These are phyloP conservation scores for Serranus cabrilla DNA, from an alignment of 2,797 vertebrate species.

Conservation along the genomic window DNA sequence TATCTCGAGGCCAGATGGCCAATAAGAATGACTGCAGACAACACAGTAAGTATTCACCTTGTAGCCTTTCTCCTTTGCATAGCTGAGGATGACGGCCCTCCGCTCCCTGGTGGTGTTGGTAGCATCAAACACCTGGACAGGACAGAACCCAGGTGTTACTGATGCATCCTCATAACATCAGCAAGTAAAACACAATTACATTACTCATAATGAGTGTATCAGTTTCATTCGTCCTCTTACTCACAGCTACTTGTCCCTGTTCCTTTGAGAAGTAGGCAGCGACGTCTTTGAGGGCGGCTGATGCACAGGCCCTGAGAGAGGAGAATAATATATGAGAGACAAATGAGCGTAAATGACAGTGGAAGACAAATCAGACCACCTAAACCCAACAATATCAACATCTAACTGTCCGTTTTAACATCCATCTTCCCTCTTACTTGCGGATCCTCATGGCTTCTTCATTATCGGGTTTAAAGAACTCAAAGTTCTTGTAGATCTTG, in stretches of 20 bases:
- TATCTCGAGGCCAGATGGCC: background rate
- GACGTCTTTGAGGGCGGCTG: constrained; percentile 91
- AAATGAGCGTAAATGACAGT: background rate
- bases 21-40: background rate
- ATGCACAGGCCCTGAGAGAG: constrained; percentile 88
- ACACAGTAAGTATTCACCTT: constrained; percentile 82
- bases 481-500: constrained; percentile 91
- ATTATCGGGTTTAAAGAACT: constrained; percentile 93
- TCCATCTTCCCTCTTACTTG: constrained; percentile 79
- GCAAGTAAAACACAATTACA: too few relatives aligned
- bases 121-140: constrained; percentile 92
- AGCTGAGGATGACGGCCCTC: constrained; percentile 86
- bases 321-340: background rate
- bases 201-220: too few relatives aligned
- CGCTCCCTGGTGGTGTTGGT: constrained; percentile 94
- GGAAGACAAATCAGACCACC: background rate
- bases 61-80: constrained; percentile 91
- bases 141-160: too few relatives aligned
- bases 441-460: constrained; percentile 92
- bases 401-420: background rate
- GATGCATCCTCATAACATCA: too few relatives aligned
- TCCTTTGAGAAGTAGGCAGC: constrained; percentile 86
- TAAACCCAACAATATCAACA: background rate
- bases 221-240: constrained; percentile 72
- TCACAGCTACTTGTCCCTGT: constrained; percentile 92